Evolutionary conservation across 2,113 vertebrate genomes (phyloP).

Genomic region (Lathamus discolor): DNA sequence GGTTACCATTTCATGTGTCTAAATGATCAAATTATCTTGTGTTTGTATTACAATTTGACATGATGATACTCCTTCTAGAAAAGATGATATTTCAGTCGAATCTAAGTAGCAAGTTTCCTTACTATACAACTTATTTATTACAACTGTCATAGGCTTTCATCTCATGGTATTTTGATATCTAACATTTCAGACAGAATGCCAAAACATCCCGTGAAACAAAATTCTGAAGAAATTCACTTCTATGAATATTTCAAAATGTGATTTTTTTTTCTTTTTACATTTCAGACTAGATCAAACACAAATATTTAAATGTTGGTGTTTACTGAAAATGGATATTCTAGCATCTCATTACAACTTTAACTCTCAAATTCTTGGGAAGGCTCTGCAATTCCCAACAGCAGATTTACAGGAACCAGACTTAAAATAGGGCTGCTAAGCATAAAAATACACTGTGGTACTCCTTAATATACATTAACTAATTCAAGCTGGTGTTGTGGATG

Average conservation of each 20-base stretch:
- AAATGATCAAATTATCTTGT: slow-evolving; percentile 39
- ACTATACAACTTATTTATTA: slow-evolving; percentile 29
- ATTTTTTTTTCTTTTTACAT: background rate
- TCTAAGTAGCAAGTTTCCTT: slow-evolving; percentile 17
- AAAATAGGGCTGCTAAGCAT: background rate
- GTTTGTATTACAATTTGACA: slow-evolving; percentile 48
- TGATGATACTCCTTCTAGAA: background rate
- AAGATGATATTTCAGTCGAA: slow-evolving; percentile 35
- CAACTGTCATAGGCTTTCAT: slow-evolving; percentile 52
- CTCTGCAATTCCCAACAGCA: background rate
- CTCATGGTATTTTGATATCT: slow-evolving; percentile 33
- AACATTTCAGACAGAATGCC: slow-evolving; percentile 44
- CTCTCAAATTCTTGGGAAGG: background rate
- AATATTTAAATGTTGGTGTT: slow-evolving; percentile 52
- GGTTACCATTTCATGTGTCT: background rate
- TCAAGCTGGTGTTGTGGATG: background rate
- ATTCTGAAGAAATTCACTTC: slow-evolving; percentile 52
- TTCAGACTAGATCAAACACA: slow-evolving; percentile 57
- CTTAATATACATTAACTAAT: background rate
- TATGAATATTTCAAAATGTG: slow-evolving; percentile 53
- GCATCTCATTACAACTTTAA: slow-evolving; percentile 10
- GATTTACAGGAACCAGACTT: background rate
- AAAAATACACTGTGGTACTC: background rate
- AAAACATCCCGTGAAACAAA: slow-evolving; percentile 48
- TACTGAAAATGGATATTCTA: background rate